These are phyloP conservation scores for Oreochromis mossambicus DNA, from an alignment of 2,797 vertebrate species.

Conservation along the genomic window DNA sequence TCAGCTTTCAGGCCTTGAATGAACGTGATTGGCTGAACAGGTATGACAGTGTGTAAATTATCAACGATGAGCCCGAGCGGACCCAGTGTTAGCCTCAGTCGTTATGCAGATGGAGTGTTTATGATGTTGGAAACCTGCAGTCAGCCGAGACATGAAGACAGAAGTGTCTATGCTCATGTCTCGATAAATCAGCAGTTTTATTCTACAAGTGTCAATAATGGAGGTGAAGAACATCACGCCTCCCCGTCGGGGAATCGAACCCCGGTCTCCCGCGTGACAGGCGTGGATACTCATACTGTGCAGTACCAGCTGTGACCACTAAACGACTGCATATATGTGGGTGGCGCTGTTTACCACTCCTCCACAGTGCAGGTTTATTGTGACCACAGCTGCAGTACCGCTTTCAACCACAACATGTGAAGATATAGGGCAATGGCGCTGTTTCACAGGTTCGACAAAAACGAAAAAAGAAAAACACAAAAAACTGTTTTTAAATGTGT, in stretches of 20 bases:
- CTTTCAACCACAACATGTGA: neutral
- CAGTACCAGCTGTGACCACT: neutral
- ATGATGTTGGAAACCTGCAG: neutral
- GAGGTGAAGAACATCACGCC: neutral
- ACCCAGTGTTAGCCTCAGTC: rapidly evolving
- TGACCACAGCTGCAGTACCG: neutral
- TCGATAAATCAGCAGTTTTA: neutral
- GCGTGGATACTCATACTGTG: neutral
- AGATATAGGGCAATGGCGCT: neutral
- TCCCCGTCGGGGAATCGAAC: neutral
- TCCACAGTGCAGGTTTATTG: neutral
- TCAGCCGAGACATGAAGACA: neutral
- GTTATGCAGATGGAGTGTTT: neutral
- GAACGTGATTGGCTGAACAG: neutral
- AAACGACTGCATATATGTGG: rapidly evolving
- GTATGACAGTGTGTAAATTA: neutral
- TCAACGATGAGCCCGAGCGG: neutral
- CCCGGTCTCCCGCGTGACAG: rapidly evolving
- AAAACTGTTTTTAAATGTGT: neutral
- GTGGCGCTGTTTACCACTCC: neutral
- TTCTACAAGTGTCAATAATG: neutral
- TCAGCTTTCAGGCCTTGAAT: neutral
- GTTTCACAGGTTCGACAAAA: neutral
- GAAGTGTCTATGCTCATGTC: rapidly evolving
- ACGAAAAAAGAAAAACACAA: neutral